phyloP scores from a whole-genome alignment of 1,140 invertebrate species.

The Monomorium pharaonis region DNA sequence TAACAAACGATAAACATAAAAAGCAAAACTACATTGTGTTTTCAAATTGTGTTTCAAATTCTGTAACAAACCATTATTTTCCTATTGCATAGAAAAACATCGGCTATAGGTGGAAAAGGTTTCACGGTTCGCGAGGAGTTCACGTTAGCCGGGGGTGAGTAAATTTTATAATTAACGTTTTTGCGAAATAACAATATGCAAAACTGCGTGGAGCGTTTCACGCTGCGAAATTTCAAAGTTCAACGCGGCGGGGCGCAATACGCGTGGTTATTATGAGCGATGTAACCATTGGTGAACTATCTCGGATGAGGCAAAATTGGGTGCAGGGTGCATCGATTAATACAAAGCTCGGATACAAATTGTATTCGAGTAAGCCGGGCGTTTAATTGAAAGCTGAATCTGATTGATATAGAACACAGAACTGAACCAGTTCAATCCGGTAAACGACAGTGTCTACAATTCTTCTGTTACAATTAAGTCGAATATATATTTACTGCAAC shows the following conservation, averaged over 20 bases:
- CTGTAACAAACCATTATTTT: neutral
- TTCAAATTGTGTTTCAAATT: neutral
- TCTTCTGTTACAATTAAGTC: neutral
- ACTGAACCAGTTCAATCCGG: slow-evolving; percentile 14
- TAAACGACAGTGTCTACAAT: neutral
- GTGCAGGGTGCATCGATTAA: neutral
- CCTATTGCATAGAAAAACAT: neutral
- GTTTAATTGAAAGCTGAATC: slow-evolving; percentile 54
- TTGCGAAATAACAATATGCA: slow-evolving; percentile 11
- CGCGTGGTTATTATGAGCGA: slow-evolving; percentile 3
- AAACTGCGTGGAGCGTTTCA: neutral
- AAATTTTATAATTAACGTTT: slow-evolving; percentile 37
- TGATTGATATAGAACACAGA: slow-evolving; percentile 46
- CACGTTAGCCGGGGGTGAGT: neutral
- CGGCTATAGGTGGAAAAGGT: neutral
- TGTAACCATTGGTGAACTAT: neutral
- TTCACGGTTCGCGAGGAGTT: neutral
- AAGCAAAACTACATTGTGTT: neutral
- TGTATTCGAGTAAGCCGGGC: slow-evolving; percentile 50
- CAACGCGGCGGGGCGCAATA: slow-evolving; percentile 17
- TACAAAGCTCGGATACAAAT: slow-evolving; percentile 33
- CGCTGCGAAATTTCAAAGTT: slow-evolving; percentile 46
- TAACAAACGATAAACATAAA: neutral
- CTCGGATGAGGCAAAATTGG: neutral
- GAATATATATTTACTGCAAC: neutral